Evolutionary conservation across 2,888 invertebrate genomes (phyloP), one percentile per base, ranked within the genome.

Genomic region (Drosophila diplacantha): DNA sequence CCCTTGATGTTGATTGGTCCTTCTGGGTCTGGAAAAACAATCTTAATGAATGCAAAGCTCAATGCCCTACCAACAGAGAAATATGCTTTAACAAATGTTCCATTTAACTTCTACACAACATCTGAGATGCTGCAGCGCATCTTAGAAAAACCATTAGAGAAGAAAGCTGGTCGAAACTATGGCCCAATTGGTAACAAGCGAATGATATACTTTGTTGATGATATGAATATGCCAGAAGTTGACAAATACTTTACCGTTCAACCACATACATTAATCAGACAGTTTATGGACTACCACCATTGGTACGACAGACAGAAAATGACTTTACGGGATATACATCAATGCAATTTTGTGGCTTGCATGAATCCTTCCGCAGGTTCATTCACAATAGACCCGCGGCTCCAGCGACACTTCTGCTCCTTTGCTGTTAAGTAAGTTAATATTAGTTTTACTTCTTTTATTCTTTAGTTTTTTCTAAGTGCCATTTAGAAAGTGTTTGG

Each of bases 291-390:
- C 88, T 98, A 98, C 86, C 92, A 91, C 72, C 98, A 98, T 88
- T 98, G 98, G 97, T 98, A 98, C 86, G 98, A 98, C 85, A 90
- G 97, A 59, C 89, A 91, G 46, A 97, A 97, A 85, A 89, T 98
- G 65, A 90, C 93, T 0, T 87, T 97, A 12, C 97, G 96, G 86
- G 97, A 98, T 65, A 95, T 98, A 78, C 94, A 95, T 78, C 96
- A 97, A 86, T 95, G 96, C 39, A 97, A 97, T 90, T 97, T 97
- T 87, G 93, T 97, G 18, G 94, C 97, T 0, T 96, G 96, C 87
- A 98, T 98, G 98, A 98, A 98, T 89, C 98, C 98, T 0, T 96
- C 97, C 0, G 95, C 97, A 16, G 98, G 98, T 20, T 96, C 96
- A 56, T 98, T 98, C 86, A 96, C 96, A 18, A 97, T 98, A 58